Base-by-base conservation (phyloP, 2,888 invertebrate genomes). In the Tenthredo scrophulariae region DNA sequence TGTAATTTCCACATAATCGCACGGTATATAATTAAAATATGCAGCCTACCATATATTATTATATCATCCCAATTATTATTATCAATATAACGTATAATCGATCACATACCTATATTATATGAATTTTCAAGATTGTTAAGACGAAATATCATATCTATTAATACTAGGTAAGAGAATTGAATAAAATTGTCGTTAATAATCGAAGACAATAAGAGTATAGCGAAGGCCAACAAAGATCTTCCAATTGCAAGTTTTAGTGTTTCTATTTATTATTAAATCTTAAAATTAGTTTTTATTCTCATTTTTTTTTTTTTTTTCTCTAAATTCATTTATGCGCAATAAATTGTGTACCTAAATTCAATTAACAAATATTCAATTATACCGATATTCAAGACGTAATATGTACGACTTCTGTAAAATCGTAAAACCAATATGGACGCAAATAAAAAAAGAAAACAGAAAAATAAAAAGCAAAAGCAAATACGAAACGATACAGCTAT, bases 271-370 rank as follows among this genome's bases (percentile, higher is more conserved):
- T n/a, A 54, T 54, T 54, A 7, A 18, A 50, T 54, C 1, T n/a
- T n/a, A n/a, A 18, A 54, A 54, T 54, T n/a, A 54, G 54, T 54
- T 54, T 54, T n/a, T n/a, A n/a, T n/a, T n/a, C n/a, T n/a, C n/a
- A n/a, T n/a, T 2, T 85, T 77, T 29, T 85, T 33, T 83, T 86
- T 87, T 87, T 87, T 86, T 88, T n/a, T 77, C 54, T 54, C 54
- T 54, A 54, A 54, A 54, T 54, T 7, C n/a, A 54, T 6, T 50
- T 5, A n/a, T n/a, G n/a, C n/a, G n/a, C n/a, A n/a, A n/a, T n/a
- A n/a, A n/a, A n/a, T n/a, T n/a, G n/a, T n/a, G n/a, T n/a, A n/a
- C n/a, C 54, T 54, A 54, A 54, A 54, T 54, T 7, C n/a, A 54
- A 1, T 50, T 5, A 50, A n/a, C n/a, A n/a, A 50, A 50, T 50